Conservation (phyloP, 2,113 vertebrate genomes). For the Scophthalmus maximus region DNA sequence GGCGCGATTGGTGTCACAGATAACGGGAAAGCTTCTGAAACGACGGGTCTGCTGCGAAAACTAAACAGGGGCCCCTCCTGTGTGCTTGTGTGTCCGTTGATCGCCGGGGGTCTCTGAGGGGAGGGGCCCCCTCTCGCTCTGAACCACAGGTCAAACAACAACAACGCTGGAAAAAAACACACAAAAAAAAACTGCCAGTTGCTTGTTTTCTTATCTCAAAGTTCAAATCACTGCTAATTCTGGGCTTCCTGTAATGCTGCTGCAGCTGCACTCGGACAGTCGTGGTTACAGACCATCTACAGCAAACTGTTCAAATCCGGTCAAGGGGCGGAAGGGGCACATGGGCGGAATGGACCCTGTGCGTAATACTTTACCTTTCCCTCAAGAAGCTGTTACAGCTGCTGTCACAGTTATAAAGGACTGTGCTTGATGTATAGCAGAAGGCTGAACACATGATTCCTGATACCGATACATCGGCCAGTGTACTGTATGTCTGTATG, state of each 20-base stretch:
- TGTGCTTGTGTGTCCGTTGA: slow-evolving; percentile 35
- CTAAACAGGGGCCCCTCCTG: slow-evolving; percentile 35
- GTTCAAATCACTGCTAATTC: slow-evolving; percentile 66
- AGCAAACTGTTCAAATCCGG: not conserved
- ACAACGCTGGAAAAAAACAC: no score
- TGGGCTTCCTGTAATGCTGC: slow-evolving; percentile 55
- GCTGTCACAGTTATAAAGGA: slow-evolving; percentile 20
- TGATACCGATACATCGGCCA: no score
- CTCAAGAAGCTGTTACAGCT: slow-evolving; percentile 34
- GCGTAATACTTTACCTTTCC: slow-evolving; percentile 24
- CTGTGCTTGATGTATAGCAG: slow-evolving; percentile 33
- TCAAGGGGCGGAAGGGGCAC: not conserved
- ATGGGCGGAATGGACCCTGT: not conserved
- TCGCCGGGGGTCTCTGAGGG: slow-evolving; percentile 32
- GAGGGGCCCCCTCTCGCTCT: slow-evolving; percentile 35
- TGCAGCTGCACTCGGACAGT: slow-evolving; percentile 36
- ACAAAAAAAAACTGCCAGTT: slow-evolving; percentile 5
- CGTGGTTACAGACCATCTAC: not conserved
- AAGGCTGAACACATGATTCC: no score
- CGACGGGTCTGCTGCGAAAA: slow-evolving; percentile 47
- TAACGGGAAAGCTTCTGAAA: slow-evolving; percentile 46
- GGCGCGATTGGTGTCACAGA: slow-evolving; percentile 45
- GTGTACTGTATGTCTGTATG: no score
- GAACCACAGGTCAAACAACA: slow-evolving; percentile 52
- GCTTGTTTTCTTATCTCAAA: slow-evolving; percentile 72